phyloP scores from a whole-genome alignment of 2,797 vertebrate genomes.

The Poecilia wingei region DNA sequence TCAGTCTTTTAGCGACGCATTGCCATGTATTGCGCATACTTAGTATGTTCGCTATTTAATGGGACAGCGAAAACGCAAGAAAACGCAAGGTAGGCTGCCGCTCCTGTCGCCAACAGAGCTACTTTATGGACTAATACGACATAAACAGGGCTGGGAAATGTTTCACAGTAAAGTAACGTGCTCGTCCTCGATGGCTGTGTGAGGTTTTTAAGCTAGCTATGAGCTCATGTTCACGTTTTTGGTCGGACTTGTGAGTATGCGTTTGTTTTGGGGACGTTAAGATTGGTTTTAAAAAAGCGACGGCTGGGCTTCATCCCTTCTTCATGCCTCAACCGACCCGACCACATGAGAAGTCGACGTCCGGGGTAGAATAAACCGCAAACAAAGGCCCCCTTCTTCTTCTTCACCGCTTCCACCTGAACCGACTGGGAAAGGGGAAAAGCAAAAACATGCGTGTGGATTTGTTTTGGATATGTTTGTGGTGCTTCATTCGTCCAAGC shows the following conservation, averaged over 20 bases:
- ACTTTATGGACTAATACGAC: conserved; percentile 68
- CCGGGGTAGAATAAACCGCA: conserved; percentile 56
- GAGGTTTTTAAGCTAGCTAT: conserved; percentile 16
- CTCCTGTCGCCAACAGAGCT: conserved; percentile 68
- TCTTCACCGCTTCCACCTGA: conserved; percentile 51
- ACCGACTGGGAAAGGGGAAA: conserved; percentile 32
- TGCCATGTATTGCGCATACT: conserved; percentile 30
- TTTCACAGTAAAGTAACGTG: conserved; percentile 37
- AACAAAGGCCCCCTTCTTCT: conserved; percentile 39
- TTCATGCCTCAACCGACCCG: conserved; percentile 53
- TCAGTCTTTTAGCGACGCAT: conserved; percentile 37
- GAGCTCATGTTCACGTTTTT: conserved; percentile 5
- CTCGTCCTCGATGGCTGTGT: conserved; percentile 15
- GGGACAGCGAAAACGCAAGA: conserved; percentile 73
- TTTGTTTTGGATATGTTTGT: conserved; percentile 73
- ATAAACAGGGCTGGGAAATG: conserved; percentile 56
- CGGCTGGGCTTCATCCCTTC: conserved; percentile 52
- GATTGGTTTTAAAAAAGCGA: conserved; percentile 51
- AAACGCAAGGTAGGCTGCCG: conserved; percentile 75
- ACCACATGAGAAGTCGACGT: conserved; percentile 73
- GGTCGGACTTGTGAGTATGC: conserved; percentile 28
- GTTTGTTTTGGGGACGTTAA: conserved; percentile 16
- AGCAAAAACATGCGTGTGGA: conserved; percentile 72
- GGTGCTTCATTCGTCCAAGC: conserved; percentile 68
- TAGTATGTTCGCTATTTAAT: conserved; percentile 60